Base-by-base conservation (phyloP, 2,113 vertebrate species). In the Malurus cyaneus region DNA sequence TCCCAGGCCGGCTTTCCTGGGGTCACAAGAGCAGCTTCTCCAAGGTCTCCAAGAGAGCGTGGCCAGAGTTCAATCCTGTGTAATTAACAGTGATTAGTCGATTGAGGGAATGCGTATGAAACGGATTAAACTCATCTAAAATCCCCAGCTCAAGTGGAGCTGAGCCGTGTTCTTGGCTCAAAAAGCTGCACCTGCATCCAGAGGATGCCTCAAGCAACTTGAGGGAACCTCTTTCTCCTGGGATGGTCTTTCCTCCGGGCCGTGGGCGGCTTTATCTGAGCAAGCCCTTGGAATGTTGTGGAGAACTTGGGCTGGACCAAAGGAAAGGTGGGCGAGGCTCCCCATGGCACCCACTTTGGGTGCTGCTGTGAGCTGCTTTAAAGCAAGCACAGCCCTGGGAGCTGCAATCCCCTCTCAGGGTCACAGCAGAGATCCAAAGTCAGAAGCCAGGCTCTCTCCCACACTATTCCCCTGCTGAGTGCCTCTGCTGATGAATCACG, bases 81-180 rank as follows among this genome's bases (percentile, higher is more conserved):
- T 92, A 94, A 95, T 92, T 93, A 79, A 69, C 59, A 34, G 49
- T 57, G 66, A 94, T 96, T 92, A 92, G 67, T 74, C 7, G 12
- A 14, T 66, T 54, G 65, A 87, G 52, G 44, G 49, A 74, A 36
- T 41, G 42, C 34, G 31, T 56, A 56, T 3, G 41, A 71, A 88
- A 42, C 0, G 3, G 77, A 73, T 94, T 92, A 88, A 72, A 78
- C 56, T 44, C 67, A 3, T 74, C 7, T 32, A 67, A 88, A 92
- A 77, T 71, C 71, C 57, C 86, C 73, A 62, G 39, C 81, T 74
- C 26, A 61, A 79, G 86, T 34, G 3, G 0, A 47, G 8, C 69
- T 62, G 78, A 81, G 74, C 74, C 8, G 32, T 60, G 31, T 49
- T 74, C 62, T 94, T 6, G 2, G 67, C 80, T 91, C 62, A 12